Percentiles rank a stretch among this genome's conserved stretches.
Evolutionary conservation across 2,797 vertebrate genomes (phyloP).

Genomic region (Rachycentron canadum): DNA sequence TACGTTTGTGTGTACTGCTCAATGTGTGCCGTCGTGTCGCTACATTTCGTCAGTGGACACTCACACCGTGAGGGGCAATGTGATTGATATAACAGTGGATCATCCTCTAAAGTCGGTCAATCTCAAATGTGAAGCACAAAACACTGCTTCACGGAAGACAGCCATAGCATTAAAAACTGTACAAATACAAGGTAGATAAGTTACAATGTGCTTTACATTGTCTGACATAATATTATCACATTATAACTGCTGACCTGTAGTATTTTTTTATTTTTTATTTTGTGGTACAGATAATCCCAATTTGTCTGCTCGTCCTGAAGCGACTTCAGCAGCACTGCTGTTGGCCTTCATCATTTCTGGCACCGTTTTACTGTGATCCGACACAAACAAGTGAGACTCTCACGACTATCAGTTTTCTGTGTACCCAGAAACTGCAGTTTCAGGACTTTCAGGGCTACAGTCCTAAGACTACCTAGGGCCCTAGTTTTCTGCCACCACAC

Average conservation of each 20-base stretch:
- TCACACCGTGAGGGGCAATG: conserved; percentile 44
- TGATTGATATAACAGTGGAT: conserved; percentile 53
- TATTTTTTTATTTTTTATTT: background rate
- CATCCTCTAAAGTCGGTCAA: conserved; percentile 34
- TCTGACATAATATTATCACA: background rate
- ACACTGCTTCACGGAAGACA: conserved; percentile 40
- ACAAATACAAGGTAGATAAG: conserved; percentile 40
- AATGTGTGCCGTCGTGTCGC: conserved; percentile 60
- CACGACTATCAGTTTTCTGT: too few species aligned
- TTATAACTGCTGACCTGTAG: background rate
- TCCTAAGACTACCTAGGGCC: too few species aligned
- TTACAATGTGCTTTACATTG: background rate
- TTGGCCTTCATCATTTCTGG: conserved; percentile 16
- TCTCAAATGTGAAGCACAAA: conserved; percentile 64
- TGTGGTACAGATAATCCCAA: background rate
- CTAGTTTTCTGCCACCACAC: too few species aligned
- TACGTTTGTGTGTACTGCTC: conserved; percentile 41
- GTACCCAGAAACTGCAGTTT: too few species aligned
- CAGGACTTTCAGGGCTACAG: too few species aligned
- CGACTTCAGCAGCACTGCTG: conserved; percentile 34
- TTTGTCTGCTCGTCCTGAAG: conserved; percentile 12
- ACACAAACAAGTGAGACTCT: conserved; percentile 10
- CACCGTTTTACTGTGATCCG: conserved; percentile 25
- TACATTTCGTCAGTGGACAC: conserved; percentile 41
- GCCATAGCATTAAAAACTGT: conserved; percentile 29